These are phyloP conservation scores for Acanthiza pusilla DNA, from an alignment of 2,797 vertebrate genomes.

Conservation along the genomic window DNA sequence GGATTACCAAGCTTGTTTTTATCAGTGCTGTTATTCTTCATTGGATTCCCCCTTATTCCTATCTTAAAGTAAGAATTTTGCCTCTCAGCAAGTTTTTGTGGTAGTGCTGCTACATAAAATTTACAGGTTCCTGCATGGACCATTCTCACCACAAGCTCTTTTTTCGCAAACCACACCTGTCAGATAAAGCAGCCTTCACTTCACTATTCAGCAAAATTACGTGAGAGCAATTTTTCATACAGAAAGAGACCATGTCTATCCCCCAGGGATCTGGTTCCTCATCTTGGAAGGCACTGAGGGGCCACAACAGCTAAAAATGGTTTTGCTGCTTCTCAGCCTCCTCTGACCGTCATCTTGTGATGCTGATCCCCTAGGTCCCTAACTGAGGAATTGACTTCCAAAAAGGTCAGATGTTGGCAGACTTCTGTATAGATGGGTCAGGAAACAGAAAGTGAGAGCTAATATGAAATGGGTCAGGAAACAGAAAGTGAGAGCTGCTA, in stretches of 20 bases:
- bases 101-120: background rate
- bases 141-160: background rate
- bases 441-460: background rate
- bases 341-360: background rate
- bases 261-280: background rate
- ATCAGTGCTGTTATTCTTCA: background rate
- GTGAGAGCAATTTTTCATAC: background rate
- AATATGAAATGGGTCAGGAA: background rate
- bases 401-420: background rate
- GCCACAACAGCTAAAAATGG: background rate
- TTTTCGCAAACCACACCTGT: background rate
- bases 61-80: background rate
- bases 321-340: background rate
- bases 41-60: background rate
- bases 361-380: background rate
- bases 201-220: slow-evolving; percentile 11
- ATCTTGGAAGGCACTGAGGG: background rate
- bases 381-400: background rate
- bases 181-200: background rate
- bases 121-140: background rate
- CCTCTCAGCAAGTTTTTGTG: background rate
- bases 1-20: background rate
- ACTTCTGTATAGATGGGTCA: background rate
- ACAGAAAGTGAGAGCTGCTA: background rate
- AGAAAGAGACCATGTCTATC: background rate